phyloP scores from a whole-genome alignment of 2,113 vertebrate genomes.

The Antennarius striatus region DNA sequence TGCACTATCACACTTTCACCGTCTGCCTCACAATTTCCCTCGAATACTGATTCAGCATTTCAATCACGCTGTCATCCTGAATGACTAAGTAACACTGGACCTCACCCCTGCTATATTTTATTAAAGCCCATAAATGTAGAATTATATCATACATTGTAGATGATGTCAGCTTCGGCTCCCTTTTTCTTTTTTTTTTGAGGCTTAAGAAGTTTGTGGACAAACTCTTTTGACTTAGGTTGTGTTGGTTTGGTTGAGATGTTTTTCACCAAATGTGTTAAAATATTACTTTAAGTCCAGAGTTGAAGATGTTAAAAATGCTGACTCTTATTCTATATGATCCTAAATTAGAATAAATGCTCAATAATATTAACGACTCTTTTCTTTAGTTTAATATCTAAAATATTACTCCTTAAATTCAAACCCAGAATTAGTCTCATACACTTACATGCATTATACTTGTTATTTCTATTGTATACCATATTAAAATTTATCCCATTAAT shows the following conservation, averaged over 20 bases:
- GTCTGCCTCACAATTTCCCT: conserved; percentile 39
- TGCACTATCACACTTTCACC: conserved; percentile 48
- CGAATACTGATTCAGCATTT: conserved; percentile 36
- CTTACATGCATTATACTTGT: background rate
- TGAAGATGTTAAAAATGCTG: conserved; percentile 1
- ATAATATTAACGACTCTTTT: background rate
- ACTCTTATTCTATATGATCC: background rate
- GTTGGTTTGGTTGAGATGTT: background rate
- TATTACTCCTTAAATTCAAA: background rate
- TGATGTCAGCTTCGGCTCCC: background rate
- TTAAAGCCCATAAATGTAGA: conserved; percentile 8
- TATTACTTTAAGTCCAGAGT: background rate
- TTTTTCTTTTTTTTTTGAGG: too few species aligned
- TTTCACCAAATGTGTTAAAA: background rate
- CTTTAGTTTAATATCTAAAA: too few species aligned
- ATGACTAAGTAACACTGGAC: conserved; percentile 26
- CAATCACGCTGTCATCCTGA: conserved; percentile 36
- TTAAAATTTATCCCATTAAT: conserved; percentile 17
- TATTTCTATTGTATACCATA: background rate
- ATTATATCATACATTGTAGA: background rate
- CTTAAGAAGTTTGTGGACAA: too few species aligned
- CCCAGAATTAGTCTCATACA: background rate
- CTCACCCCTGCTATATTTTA: conserved; percentile 8
- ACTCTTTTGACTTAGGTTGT: background rate
- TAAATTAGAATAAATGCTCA: conserved; percentile 15